Conservation (phyloP, 2,113 vertebrate species). For the Micronisus gabar region DNA sequence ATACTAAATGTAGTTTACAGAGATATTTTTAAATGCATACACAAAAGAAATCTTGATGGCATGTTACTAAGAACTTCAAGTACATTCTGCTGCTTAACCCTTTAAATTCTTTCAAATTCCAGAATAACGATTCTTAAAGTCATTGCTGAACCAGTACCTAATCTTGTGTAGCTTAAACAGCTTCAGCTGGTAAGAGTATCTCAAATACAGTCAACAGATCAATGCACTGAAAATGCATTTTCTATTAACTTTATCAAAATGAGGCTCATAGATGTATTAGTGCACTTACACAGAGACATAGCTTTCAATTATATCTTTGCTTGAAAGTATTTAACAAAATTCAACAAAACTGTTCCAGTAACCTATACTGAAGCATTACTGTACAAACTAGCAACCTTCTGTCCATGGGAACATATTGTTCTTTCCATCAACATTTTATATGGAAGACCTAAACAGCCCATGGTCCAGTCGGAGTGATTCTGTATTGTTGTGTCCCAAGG, state of each 20-base stretch:
- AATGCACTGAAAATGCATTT: background rate
- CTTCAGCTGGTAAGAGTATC: background rate
- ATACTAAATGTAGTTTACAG: background rate
- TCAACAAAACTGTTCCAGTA: background rate
- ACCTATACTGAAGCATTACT: background rate
- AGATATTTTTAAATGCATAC: background rate
- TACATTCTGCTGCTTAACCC: background rate
- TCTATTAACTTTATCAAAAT: background rate
- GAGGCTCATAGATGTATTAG: background rate
- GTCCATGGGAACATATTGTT: background rate
- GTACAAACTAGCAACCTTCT: background rate
- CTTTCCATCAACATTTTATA: background rate
- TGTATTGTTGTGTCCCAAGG: background rate
- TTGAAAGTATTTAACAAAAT: background rate
- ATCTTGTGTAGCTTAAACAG: background rate
- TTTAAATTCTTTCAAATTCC: background rate
- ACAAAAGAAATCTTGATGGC: background rate
- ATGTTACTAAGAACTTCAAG: background rate
- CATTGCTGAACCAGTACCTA: background rate
- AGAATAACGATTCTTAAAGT: background rate
- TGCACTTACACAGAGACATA: background rate
- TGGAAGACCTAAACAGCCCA: background rate
- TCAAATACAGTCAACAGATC: background rate
- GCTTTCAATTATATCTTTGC: background rate
- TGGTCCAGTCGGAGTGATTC: background rate